A percentile compares a stretch with the other conserved stretches of the same genome.
phyloP scores from a whole-genome alignment of 1,140 invertebrate genomes.

The Maniola jurtina region DNA sequence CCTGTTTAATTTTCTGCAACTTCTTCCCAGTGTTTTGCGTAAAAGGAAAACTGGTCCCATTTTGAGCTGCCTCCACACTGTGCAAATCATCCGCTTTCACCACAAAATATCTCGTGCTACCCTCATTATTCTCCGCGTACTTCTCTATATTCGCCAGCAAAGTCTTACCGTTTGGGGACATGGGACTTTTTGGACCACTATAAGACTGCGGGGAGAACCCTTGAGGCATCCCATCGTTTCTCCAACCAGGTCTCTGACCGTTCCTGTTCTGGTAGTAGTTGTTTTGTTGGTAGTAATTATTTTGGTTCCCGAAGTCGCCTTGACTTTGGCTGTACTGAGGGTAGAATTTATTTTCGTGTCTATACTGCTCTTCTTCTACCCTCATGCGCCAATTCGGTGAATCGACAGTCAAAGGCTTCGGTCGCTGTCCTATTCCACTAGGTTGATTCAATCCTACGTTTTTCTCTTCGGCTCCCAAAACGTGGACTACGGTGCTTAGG shows the following conservation, averaged over 20 bases:
- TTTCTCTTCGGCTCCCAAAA: slow-evolving; percentile 86
- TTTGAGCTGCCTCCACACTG: slow-evolving; percentile 62
- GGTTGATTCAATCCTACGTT: slow-evolving; percentile 86
- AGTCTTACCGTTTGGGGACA: slow-evolving; percentile 60
- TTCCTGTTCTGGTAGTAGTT: slow-evolving; percentile 45
- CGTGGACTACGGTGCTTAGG: slow-evolving; percentile 82
- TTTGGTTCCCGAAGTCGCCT: slow-evolving; percentile 37
- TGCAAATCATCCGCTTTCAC: slow-evolving; percentile 61
- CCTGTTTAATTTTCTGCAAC: slow-evolving; percentile 67
- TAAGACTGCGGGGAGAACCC: slow-evolving; percentile 50
- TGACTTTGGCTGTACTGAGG: slow-evolving; percentile 45
- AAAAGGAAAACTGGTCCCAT: slow-evolving; percentile 63
- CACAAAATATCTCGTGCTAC: slow-evolving; percentile 65
- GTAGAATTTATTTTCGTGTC: slow-evolving; percentile 49
- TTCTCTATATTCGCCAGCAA: slow-evolving; percentile 69
- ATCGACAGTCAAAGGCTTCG: slow-evolving; percentile 82
- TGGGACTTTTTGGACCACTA: slow-evolving; percentile 54
- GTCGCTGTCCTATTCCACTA: slow-evolving; percentile 87
- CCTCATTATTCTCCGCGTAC: slow-evolving; percentile 48
- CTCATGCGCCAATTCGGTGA: slow-evolving; percentile 52
- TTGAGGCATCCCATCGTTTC: slow-evolving; percentile 44
- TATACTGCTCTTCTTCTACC: slow-evolving; percentile 49
- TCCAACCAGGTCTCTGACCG: slow-evolving; percentile 46
- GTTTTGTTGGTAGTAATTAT: slow-evolving; percentile 44
- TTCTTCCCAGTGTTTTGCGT: slow-evolving; percentile 71